phyloP scores from a whole-genome alignment of 2,797 vertebrate genomes.

The Anniella stebbinsi region DNA sequence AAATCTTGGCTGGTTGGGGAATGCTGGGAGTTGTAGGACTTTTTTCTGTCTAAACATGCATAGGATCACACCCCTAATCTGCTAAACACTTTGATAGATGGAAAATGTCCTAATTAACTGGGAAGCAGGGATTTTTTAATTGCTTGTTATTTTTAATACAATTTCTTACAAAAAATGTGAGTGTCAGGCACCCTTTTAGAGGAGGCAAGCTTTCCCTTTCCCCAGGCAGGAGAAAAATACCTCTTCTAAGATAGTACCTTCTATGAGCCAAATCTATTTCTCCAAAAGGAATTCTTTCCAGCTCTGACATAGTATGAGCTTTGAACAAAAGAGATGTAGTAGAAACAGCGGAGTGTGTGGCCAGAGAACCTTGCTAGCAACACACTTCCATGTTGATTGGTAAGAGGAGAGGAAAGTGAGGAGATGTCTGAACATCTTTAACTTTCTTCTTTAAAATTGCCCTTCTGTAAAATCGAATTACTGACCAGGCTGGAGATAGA shows the following conservation, averaged over 20 bases:
- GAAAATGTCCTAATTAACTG: neutral
- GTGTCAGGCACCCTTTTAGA: neutral
- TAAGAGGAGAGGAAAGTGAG: neutral
- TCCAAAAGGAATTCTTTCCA: neutral
- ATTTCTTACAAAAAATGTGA: neutral
- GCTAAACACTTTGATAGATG: neutral
- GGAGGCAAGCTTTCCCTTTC: neutral
- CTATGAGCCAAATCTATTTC: neutral
- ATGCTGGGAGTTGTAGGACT: too few relatives aligned
- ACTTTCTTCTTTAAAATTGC: too few relatives aligned
- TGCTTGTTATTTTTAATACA: neutral
- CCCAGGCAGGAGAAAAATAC: neutral
- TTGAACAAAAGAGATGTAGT: neutral
- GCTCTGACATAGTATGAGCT: neutral
- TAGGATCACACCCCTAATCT: neutral
- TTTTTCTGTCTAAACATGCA: too few relatives aligned
- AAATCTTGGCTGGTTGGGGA: neutral
- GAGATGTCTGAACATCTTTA: too few relatives aligned
- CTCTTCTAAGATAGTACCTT: neutral
- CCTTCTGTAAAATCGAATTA: too few relatives aligned
- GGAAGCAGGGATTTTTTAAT: neutral
- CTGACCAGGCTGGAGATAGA: too few relatives aligned
- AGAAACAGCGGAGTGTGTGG: neutral
- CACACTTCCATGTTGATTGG: neutral
- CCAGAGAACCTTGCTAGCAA: neutral